A percentile compares a stretch with the other conserved stretches of the same genome.
Evolutionary conservation across 1,140 invertebrate genomes (phyloP).

Genomic region (Monomorium pharaonis): DNA sequence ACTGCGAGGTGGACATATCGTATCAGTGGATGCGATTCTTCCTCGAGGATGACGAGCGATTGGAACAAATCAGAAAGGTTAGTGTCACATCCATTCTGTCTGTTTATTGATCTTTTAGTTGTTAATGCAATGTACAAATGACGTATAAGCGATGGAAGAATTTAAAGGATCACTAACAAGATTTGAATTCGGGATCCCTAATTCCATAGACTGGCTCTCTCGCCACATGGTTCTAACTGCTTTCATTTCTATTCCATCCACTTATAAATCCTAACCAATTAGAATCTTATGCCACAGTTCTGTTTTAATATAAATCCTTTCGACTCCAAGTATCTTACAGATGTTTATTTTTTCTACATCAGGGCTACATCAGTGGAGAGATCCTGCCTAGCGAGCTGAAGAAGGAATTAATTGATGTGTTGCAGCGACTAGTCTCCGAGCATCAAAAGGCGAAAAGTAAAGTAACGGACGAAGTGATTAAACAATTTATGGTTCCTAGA

Average conservation of each 20-base stretch:
- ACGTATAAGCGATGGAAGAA: too few species aligned
- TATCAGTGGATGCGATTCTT: constrained; percentile 99
- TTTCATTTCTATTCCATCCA: too few species aligned
- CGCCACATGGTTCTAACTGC: too few species aligned
- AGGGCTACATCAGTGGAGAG: constrained; percentile 95
- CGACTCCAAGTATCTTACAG: too few species aligned
- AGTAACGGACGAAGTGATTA: constrained; percentile 94
- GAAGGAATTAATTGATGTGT: constrained; percentile 92
- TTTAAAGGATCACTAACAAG: too few species aligned
- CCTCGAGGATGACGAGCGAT: constrained; percentile 95
- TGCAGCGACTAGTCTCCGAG: constrained; percentile 91
- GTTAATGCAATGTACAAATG: background rate
- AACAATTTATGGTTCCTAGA: constrained; percentile 94
- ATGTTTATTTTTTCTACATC: constrained; percentile 68
- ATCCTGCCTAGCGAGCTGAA: constrained; percentile 98
- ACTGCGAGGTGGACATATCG: constrained; percentile 98
- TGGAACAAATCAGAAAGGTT: constrained; percentile 93
- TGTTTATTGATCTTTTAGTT: background rate
- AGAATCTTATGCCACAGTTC: too few species aligned
- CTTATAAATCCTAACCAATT: too few species aligned
- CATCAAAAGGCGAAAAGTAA: constrained; percentile 93
- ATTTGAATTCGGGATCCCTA: too few species aligned
- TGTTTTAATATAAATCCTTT: too few species aligned
- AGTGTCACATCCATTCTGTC: constrained; percentile 36
- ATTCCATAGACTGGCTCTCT: too few species aligned